Percentiles rank a stretch among this genome's conserved stretches.
Evolutionary conservation across 2,797 vertebrate genomes (phyloP).

Genomic region (Rachycentron canadum): DNA sequence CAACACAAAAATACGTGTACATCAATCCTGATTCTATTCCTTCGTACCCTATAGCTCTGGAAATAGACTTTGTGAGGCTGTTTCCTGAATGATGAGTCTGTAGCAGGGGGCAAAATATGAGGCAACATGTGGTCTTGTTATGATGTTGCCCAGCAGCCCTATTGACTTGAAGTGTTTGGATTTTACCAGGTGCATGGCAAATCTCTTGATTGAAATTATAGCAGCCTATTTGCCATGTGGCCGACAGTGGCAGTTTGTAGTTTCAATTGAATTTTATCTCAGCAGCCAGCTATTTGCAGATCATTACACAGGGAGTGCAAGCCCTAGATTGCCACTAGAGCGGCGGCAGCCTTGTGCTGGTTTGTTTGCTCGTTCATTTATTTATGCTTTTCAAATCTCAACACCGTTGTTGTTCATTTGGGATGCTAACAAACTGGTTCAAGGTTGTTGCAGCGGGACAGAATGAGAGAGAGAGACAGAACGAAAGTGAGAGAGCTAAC

Average conservation of each 20-base stretch:
- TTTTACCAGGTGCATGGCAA: slow-evolving; percentile 67
- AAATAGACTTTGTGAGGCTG: slow-evolving; percentile 15
- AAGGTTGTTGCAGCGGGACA: slow-evolving; percentile 75
- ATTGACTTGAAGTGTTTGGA: slow-evolving; percentile 71
- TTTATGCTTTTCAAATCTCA: slow-evolving; percentile 83
- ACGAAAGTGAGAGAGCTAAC: slow-evolving; percentile 34
- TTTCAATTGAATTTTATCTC: slow-evolving; percentile 82
- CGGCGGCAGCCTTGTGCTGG: slow-evolving; percentile 60
- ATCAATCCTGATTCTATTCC: slow-evolving; percentile 3
- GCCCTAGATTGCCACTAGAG: slow-evolving; percentile 74
- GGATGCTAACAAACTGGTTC: slow-evolving; percentile 81
- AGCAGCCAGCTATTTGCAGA: slow-evolving; percentile 83
- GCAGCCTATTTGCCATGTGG: slow-evolving; percentile 75
- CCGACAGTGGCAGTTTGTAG: slow-evolving; percentile 65
- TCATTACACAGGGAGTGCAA: slow-evolving; percentile 76
- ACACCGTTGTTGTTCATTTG: slow-evolving; percentile 73
- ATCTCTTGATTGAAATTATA: slow-evolving; percentile 70
- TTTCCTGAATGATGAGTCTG: slow-evolving; percentile 23
- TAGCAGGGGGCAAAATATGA: slow-evolving; percentile 13
- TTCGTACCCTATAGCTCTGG: neutral
- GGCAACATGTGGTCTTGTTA: slow-evolving; percentile 57
- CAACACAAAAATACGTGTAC: neutral
- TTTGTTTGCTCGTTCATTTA: slow-evolving; percentile 84
- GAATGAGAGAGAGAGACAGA: slow-evolving; percentile 16
- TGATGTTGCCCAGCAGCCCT: slow-evolving; percentile 60